Base-by-base conservation (phyloP, 2,113 vertebrate species). In the Cacatua alba region DNA sequence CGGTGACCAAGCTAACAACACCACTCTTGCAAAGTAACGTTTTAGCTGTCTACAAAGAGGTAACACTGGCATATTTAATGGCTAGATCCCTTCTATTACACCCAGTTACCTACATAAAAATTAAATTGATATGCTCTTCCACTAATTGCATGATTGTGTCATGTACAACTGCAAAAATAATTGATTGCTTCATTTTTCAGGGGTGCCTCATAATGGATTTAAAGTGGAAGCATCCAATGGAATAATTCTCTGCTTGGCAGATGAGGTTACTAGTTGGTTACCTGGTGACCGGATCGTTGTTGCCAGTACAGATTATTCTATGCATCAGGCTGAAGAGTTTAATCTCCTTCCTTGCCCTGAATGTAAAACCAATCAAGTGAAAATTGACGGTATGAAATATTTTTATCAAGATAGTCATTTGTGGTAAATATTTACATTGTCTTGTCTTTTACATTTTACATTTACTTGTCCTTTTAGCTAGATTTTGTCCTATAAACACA, bases 321-420 rank as follows among this genome's bases (percentile, higher is more conserved):
- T 94, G 94, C 83, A 97, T 68, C 97, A 96, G 65, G 88, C 93
- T 52, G 97, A 97, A 95, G 96, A 97, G 57, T 96, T 97, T 81
- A 89, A 89, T 82, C 96, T 96, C 19, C 92, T 97, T 84, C 80
- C 81, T 78, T 97, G 94, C 26, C 92, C 91, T 19, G 94, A 97
- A 83, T 97, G 96, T 78, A 92, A 67, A 89, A 94, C 13, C 41
- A 92, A 96, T 71, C 92, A 97, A 91, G 94, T 98, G 57, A 97
- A 97, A 97, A 97, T 95, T 35, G 92, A 98, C 52, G 96, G 97
- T 98, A 97, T 62, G 92, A 88, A 79, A 41, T 69, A 76, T 31
- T 86, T 86, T 46, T 81, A 48, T 74, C 24, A 60, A 64, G 10
- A 29, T 79, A 43, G 13, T 82, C 0, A 4, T 82, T 71, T 64